Base-by-base conservation (phyloP, 64 coral and sea anemone species). In the Actinia tenebrosa region DNA sequence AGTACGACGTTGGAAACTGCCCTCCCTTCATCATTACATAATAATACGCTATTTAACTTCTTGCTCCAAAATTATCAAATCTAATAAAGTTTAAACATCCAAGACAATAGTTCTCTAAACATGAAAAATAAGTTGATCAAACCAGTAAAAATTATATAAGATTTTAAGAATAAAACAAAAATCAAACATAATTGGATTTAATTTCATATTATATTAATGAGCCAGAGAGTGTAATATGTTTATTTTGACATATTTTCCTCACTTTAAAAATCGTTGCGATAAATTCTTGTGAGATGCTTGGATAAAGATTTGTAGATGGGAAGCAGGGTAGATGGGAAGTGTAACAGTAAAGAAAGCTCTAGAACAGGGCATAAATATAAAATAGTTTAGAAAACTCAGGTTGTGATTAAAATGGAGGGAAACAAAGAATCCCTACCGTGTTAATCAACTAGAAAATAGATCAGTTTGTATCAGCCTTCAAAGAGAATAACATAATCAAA, bases 391-490 rank as follows among this genome's bases (percentile, higher is more conserved):
- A 75, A 30, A 27, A 15, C 10, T 25, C 69, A 75, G n/a, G n/a
- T 75, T 75, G 9, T 26, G 25, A 75, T 75, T 30, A 75, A 14
- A 75, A 13, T 15, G n/a, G 26, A 75, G 69, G 3, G 69, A 30
- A 75, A 81, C 50, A 81, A 81, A 45, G 79, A 79, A 18, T 52
- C 46, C 79, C 79, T 19, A 52, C 17, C 4, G 79, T 23, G 79
- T 23, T 81, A 81, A 81, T 81, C 79, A 81, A 50, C 16, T 53
- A 11, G 0, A 81, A 81, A 81, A 81, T 45, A 81, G 19, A 81
- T 53, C 79, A 81, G 1, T 47, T 53, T 81, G 50, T 75, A 75
- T 75, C 69, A 75, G 7, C 69, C 25, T 10, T 75, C 25, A 75
- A 42, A 75, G 26, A 10, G 22, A 66, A 66, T 66, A 61, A 61